Evolutionary conservation across 1,140 invertebrate species (phyloP), one percentile per base, ranked within the genome.

Genomic region (Aricia agestis): DNA sequence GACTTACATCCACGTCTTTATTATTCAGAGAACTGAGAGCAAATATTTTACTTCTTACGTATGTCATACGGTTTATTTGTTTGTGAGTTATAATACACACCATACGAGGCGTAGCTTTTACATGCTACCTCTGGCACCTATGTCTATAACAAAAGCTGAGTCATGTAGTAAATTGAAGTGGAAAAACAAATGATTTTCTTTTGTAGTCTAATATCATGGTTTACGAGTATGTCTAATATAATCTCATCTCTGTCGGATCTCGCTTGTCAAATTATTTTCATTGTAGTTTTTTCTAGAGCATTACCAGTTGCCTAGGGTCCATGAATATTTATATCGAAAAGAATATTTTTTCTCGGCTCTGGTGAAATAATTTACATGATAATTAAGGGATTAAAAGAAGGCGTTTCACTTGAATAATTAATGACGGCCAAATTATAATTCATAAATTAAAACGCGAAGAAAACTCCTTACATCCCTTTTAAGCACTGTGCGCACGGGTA

Each of bases 31-130:
- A 59, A 59, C n/a, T 59, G 13, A 59, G 18, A 59, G 18, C 18
- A 59, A 59, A 59, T 59, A 18, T 59, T 59, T 36, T 36, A n/a
- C 58, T 59, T n/a, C 18, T 59, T 59, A 18, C 58, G 18, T 59
- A 59, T 59, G 58, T 59, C 58, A 18, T 19, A 59, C n/a, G 18
- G 58, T 59, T n/a, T 59, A 18, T 59, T n/a, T 59, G 58, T 36
- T 36, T 36, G 36, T 9, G 36, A 36, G 36, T 36, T 36, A 36
- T 36, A 1, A 36, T 7, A 36, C 6, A 36, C 36, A 36, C 36
- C 36, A 36, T 2, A 36, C 5, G 6, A 36, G 2, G 36, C 36
- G 9, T 6, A 2, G 9, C 36, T 36, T 36, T 36, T 9, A 36
- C 2, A 36, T 36, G 2, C 36, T 36, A 36, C 2, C 5, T 36